Base-by-base conservation (phyloP, 2,113 vertebrate species). In the Anas platyrhynchos region DNA sequence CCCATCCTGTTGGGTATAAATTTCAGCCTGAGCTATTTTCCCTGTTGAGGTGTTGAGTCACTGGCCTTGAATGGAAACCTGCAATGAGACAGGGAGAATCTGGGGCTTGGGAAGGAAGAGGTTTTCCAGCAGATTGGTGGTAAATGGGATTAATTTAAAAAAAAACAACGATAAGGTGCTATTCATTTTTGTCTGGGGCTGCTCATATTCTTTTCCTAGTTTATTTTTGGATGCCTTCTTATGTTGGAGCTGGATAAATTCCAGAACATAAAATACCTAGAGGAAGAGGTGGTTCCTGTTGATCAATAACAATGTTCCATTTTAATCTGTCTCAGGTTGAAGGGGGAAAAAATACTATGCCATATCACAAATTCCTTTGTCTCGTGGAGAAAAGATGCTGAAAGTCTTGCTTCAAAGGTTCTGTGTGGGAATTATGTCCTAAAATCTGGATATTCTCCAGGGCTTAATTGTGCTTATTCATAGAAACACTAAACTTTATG, bases 1-100 rank as follows among this genome's bases (percentile, higher is more conserved):
- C 96, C 62, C 93, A 94, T 95, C 95, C 94, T 94, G 88, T 87
- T 93, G 44, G 46, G 63, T 94, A 63, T 94, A 76, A 91, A 92
- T 92, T 96, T 94, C 83, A 95, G 93, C 88, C 67, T 83, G 74
- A 16, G 27, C 86, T 93, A 26, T 96, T 93, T 94, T 92, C 91
- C 31, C 50, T 89, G 31, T 83, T 73, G 86, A 96, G 83, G 86
- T 95, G 88, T 95, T 94, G 86, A 94, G 86, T 93, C 92, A 76
- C 58, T 91, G 90, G 43, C 88, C 68, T 83, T 95, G 90, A 95
- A 86, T 90, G 69, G 75, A 41, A 86, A 91, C 76, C 65, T 95
- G 76, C 63, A 71, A 66, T 34, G 50, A 66, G 58, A 48, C 9
- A 25, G 62, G 66, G 80, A 76, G 54, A 89, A 83, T 41, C 54